Percentiles rank a stretch among this genome's conserved stretches.
Evolutionary conservation across 2,113 vertebrate genomes (phyloP).

Genomic region (Procavia capensis): DNA sequence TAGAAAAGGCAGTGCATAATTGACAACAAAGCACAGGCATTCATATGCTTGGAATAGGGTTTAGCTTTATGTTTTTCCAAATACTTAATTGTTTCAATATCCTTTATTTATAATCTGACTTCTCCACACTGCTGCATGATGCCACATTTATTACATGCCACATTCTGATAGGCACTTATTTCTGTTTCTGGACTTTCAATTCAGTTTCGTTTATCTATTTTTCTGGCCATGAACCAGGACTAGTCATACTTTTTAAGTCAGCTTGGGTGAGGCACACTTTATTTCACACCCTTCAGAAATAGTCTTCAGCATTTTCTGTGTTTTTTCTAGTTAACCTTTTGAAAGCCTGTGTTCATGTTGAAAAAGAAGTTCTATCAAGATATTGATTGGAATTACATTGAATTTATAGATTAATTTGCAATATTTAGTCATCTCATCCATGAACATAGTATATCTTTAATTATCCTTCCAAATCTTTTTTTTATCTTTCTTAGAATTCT

Average conservation of each 20-base stretch:
- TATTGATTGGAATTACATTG: neutral
- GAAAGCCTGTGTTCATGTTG: slow-evolving; percentile 3
- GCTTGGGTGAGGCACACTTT: neutral
- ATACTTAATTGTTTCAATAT: neutral
- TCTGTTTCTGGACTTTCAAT: neutral
- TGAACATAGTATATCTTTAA: slow-evolving; percentile 36
- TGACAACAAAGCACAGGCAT: neutral
- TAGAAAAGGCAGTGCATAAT: neutral
- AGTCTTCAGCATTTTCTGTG: neutral
- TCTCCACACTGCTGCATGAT: neutral
- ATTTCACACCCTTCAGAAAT: slow-evolving; percentile 21
- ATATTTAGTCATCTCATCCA: neutral
- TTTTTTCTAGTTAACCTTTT: slow-evolving; percentile 1
- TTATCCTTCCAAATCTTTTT: neutral
- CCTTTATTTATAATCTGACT: neutral
- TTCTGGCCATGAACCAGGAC: neutral
- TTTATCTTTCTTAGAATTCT: slow-evolving; percentile 30
- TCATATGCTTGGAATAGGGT: neutral
- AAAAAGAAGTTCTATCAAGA: neutral
- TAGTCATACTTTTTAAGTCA: neutral
- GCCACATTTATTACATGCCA: neutral
- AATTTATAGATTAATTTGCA: neutral
- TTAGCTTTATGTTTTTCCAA: slow-evolving; percentile 6
- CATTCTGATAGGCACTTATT: neutral
- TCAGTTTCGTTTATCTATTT: neutral